Evolutionary conservation across 2,797 vertebrate species (phyloP), one percentile per base, ranked within the genome.

Genomic region (Poliocrania exsul): DNA sequence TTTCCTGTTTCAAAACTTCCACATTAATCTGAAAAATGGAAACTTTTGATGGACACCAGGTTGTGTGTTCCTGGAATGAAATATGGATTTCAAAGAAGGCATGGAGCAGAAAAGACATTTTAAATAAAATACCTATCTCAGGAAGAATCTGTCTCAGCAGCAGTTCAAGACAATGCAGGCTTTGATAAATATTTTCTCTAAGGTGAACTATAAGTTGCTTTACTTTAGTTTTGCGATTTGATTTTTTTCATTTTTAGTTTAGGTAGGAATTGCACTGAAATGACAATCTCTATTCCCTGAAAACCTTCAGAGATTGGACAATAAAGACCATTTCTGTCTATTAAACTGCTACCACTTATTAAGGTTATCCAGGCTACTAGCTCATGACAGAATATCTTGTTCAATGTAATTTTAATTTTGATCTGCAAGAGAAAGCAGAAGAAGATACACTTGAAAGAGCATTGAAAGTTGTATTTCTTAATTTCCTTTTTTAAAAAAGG

Each of bases 111-210:
- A 87, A 88, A 90, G 42, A 65, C 33, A 75, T 93, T 92, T 94
- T 90, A 96, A 92, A 91, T 85, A 49, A 53, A 88, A 77, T 60
- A 49, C 17, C 16, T 77, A 60, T 90, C 65, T 89, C 78, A 91
- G 35, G 78, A 96, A 4, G 46, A 88, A 85, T 94, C 42, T 92
- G 24, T 67, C 65, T 78, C 67, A 28, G 35, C 57, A 50, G 90
- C 88, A 89, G 86, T 93, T 95, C 84, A 50, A 74, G 79, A 93
- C 89, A 92, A 33, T 61, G 46, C 13, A 87, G 88, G 80, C 74
- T 97, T 95, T 82, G 93, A 95, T 88, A 94, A 96, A 92, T 93
- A 93, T 90, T 95, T 93, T 93, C 90, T 92, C 79, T 90, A 57
- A 81, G 64, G 51, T 90, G 74, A 93, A 50, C 66, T 81, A 19